Base-by-base conservation (phyloP, 2,888 invertebrate species). In the Euplagia quadripunctaria region DNA sequence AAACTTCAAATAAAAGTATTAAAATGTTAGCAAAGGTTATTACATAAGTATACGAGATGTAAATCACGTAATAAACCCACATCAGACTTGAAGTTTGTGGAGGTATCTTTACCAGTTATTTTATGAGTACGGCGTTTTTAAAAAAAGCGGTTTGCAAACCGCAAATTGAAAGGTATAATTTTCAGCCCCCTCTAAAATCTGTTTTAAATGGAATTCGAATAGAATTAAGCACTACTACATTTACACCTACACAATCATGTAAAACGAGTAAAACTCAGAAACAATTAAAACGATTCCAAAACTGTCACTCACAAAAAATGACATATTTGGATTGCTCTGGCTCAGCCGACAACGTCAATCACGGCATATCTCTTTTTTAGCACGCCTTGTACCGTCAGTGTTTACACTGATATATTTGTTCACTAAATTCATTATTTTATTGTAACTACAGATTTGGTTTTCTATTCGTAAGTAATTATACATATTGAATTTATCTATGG, bases 301-400 rank as follows among this genome's bases (percentile, higher is more conserved):
- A 63, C 65, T 64, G 65, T 66, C 70, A 74, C 52, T 67, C 70
- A 66, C 8, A 42, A 61, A 58, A 52, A 65, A 66, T 61, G 20
- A 64, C 16, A 52, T 41, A 14, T 58, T 42, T 42, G 42, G 20
- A 12, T n/a, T 66, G 41, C 42, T 51, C 51, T 5, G 20, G 73
- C 49, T 64, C 64, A 74, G 71, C 68, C 41, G 68, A 71, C 77
- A 78, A 69, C 71, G 84, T 77, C 82, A 80, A 74, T 84, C 78
- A 82, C 16, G 17, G 31, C 42, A 70, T 49, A 43, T 75, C 49
- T 68, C 74, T 55, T 64, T 43, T 31, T 68, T 64, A 63, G 16
- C 68, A 43, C 31, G 68, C 17, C 52, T 6, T 65, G 46, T 42
- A 14, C 46, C 9, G 64, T 64, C 42, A 52, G 55, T 42, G 42